Base-by-base conservation (phyloP, 2,113 vertebrate species). In the Tamias sibiricus region DNA sequence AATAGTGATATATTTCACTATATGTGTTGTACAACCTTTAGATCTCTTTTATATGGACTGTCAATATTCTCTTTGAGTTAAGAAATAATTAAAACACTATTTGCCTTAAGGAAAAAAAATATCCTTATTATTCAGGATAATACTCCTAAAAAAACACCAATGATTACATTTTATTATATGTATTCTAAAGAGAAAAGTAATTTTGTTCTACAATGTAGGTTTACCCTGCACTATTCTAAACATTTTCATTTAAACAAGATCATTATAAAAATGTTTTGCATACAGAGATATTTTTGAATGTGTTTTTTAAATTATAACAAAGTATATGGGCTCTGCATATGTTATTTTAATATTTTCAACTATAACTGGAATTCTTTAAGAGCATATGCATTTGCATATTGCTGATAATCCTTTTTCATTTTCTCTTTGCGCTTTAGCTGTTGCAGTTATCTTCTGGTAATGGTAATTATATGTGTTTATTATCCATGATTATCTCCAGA, bases 401-500 rank as follows among this genome's bases (percentile, higher is more conserved):
- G 72, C 40, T 90, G 87, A 66, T 92, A 54, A 93, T 74, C 20
- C 4, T 93, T 91, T 68, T 81, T 90, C 35, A 30, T 72, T 62
- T 84, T 91, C 44, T 37, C 47, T 75, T 26, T 89, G 12, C 95
- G 26, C 49, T 89, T 96, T 66, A 87, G 62, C 37, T 92, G 28
- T 89, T 35, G n/a, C 72, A 54, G 72, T 93, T 93, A 97, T 35
- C 8, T 76, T 81, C 37, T 75, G 80, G 84, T 90, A 96, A 93
- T 86, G 37, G 22, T 96, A 93, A 95, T 92, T 96, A 95, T 47
- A 11, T 59, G 16, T 95, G 79, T 62, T 96, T 3, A 96, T 96
- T 96, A 94, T 94, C 42, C 80, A 8, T 77, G 57, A 95, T 97
- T 97, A 84, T 90, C 59, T 94, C 81, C 90, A 96, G 79, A 85